Evolutionary conservation across 2,888 invertebrate species (phyloP), one percentile per base, ranked within the genome.

Genomic region (Isoperla grammatica): DNA sequence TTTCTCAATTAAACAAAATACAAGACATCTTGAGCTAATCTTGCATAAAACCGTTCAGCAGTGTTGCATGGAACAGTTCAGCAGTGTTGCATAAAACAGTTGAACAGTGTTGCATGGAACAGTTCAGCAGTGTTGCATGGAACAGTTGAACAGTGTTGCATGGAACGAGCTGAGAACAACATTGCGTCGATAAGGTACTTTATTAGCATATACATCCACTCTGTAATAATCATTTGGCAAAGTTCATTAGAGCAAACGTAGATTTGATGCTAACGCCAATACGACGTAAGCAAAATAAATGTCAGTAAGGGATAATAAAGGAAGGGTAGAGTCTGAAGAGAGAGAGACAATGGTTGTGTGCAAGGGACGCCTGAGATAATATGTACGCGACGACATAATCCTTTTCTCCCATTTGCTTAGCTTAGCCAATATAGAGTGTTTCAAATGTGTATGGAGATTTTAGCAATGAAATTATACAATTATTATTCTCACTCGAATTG

Each of bases 281-380:
- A 45, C 17, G 17, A 45, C 45, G 45, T 45, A 45, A 45, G 45
- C 45, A 45, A 17, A 45, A 45, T 45, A 45, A 45, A 45, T 45
- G 45, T 45, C 45, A 17, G 45, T 15, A 45, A 45, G 45, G 45
- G 45, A 45, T 45, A 17, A 45, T 45, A 45, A 42, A 45, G 45
- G 15, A 19, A 17, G 45, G 45, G 17, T n/a, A 19, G 15, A 17
- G 45, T 3, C 15, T 45, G 45, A 8, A 15, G 17, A 45, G 13
- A 45, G 15, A 5, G 45, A 45, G 45, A 45, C 17, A 45, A 45
- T 45, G 19, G 42, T 39, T 15, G 43, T 17, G 23, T 39, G 23
- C 56, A 62, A 55, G 59, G 62, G 59, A 59, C 59, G 62, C 59
- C 62, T 62, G 62, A 62, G 62, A 62, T 62, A 62, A 58, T 62